Evolutionary conservation across 2,888 invertebrate species (phyloP).

Genomic region (Lamellibrachia columna): DNA sequence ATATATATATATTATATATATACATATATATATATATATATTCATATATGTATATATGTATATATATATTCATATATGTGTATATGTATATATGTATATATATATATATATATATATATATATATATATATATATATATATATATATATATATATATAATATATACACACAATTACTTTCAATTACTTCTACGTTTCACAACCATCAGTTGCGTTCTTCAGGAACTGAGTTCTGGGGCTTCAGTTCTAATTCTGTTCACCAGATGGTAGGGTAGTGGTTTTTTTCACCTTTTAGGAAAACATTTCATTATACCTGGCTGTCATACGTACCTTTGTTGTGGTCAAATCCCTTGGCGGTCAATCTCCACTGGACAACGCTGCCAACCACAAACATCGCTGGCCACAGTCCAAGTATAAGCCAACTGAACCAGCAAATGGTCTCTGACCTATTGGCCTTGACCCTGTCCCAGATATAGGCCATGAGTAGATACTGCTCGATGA

Average conservation of each 20-base stretch:
- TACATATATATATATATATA: no score
- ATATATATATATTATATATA: not conserved
- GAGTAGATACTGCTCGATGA: slow-evolving; percentile 77
- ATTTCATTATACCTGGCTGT: not conserved
- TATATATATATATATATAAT: no score
- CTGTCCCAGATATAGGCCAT: slow-evolving; percentile 77
- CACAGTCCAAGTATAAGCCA: slow-evolving; percentile 80
- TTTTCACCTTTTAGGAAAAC: not conserved
- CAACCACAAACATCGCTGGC: slow-evolving; percentile 77
- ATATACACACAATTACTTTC: not conserved
- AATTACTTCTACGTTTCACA: no score
- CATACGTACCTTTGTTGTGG: slow-evolving; percentile 64
- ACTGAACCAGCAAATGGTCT: slow-evolving; percentile 73
- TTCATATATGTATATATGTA: no score
- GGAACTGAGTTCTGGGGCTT: not conserved
- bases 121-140: no score
- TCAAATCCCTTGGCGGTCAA: slow-evolving; percentile 74
- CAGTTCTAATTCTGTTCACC: not conserved
- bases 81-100: no score
- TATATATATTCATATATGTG: no score
- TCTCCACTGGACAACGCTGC: slow-evolving; percentile 76
- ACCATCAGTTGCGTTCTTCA: no score
- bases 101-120: not conserved
- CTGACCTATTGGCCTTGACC: slow-evolving; percentile 67
- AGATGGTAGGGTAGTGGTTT: not conserved